Evolutionary conservation across 2,113 vertebrate species (phyloP).

Genomic region (Rhea pennata): DNA sequence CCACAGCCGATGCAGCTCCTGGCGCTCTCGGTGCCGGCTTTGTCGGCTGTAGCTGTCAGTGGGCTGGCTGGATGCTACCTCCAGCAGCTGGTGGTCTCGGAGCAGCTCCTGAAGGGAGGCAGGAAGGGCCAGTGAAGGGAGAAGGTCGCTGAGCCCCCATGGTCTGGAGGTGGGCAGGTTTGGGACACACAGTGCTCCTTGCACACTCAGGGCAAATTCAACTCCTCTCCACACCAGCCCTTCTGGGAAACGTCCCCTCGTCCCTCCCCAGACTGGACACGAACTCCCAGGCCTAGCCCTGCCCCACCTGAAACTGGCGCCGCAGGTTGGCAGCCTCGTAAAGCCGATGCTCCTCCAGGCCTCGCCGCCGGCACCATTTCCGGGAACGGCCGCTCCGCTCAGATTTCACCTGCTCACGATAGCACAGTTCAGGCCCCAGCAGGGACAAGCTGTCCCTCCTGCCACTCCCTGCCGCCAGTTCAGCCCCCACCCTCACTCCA

Average conservation of each 20-base stretch:
- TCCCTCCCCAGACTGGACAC: too few relatives aligned
- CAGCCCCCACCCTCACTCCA: too few relatives aligned
- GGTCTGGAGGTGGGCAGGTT: accelerated
- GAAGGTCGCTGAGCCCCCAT: accelerated
- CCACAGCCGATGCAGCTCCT: constrained; percentile 83
- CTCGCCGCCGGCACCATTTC: constrained; percentile 88
- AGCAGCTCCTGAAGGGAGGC: constrained; percentile 78
- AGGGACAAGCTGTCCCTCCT: accelerated
- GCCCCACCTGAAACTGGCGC: constrained; percentile 87
- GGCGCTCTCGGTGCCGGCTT: constrained; percentile 77
- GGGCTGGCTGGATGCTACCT: background rate
- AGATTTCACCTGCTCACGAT: constrained; percentile 81
- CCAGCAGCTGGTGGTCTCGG: constrained; percentile 83
- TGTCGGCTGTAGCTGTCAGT: constrained; percentile 73
- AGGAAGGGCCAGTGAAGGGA: too few relatives aligned
- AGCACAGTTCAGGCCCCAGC: accelerated
- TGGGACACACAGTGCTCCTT: accelerated
- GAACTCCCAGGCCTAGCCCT: background rate
- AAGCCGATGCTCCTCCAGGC: constrained; percentile 91
- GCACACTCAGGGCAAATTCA: background rate
- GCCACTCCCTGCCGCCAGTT: background rate
- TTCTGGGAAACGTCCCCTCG: too few relatives aligned
- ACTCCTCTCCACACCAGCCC: background rate
- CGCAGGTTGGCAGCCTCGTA: constrained; percentile 92
- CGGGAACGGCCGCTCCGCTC: constrained; percentile 78